Percentiles rank a stretch among this genome's conserved stretches.
Evolutionary conservation across 2,113 vertebrate genomes (phyloP).

Genomic region (Globicephala melas): DNA sequence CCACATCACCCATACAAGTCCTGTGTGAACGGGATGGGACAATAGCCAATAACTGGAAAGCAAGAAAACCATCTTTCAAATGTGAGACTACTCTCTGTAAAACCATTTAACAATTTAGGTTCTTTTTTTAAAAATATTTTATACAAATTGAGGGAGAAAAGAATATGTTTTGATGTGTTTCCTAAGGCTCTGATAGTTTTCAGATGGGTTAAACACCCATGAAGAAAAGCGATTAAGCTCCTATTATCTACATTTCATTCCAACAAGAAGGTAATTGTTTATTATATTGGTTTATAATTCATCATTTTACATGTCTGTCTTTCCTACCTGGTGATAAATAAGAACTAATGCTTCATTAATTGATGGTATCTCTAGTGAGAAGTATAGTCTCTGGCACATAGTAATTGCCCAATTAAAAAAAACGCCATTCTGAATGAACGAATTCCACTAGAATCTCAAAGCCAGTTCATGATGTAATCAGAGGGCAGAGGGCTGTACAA

Average conservation of each 20-base stretch:
- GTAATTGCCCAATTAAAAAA: background rate
- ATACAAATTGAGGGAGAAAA: background rate
- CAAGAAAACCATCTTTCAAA: constrained; percentile 9
- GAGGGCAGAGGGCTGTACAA: background rate
- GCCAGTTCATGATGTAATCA: background rate
- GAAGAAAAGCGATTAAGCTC: background rate
- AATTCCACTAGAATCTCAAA: background rate
- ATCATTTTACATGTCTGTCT: background rate
- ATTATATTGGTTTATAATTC: background rate
- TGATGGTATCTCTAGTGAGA: background rate
- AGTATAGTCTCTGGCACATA: background rate
- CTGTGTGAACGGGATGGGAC: background rate
- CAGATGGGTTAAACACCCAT: background rate
- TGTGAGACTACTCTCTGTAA: background rate
- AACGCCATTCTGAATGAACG: background rate
- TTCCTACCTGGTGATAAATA: background rate
- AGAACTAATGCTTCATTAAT: background rate
- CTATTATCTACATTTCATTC: background rate
- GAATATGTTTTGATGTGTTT: background rate
- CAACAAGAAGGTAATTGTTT: background rate
- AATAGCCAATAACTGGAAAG: background rate
- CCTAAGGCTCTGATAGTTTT: background rate
- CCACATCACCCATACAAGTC: background rate
- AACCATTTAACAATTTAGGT: background rate
- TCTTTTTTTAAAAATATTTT: background rate